Evolutionary conservation across 2,113 vertebrate species (phyloP), one percentile per base, ranked within the genome.

Genomic region (Andinoacara biseriatus): DNA sequence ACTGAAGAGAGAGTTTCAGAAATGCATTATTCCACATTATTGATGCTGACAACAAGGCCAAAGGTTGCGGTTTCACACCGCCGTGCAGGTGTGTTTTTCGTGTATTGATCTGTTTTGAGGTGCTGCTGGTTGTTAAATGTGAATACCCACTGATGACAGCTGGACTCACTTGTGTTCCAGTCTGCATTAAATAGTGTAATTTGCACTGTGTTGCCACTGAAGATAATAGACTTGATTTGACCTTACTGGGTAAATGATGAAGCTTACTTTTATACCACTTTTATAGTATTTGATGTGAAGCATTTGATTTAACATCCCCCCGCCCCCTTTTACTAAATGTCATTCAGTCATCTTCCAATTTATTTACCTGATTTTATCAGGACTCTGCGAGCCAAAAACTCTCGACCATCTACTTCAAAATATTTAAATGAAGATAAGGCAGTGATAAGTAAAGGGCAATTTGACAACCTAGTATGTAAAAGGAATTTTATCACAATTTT

Each of bases 41-140:
- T 10, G 46, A 86, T 67, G 86, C 81, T 85, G 80, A 82, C 77
- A 78, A 76, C 29, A 1, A 74, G 87, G 78, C 63, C 83, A 81
- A 74, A 85, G 85, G 78, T 85, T 60, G 67, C 4, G 5, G 54
- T 88, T 89, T 89, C 86, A 82, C 76, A 74, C 67, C 10, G 17
- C 81, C 76, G 40, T n/a, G 22, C 86, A 75, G 62, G 80, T 74
- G 75, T 80, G 69, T 60, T 9, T 76, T 38, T 40, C 74, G 26
- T 5, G 1, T 58, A 93, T 91, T 52, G 87, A 92, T 89, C 81
- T 80, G 76, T 80, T 85, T 82, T 87, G 69, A 87, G 79, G 77
- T 82, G 79, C 78, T 86, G 75, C 78, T 26, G 9, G 52, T 78
- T 85, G 82, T 87, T 82, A 81, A 80, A 89, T 81, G 40, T 81